Base-by-base conservation (phyloP, 92 coral and sea anemone species). In the Chrysogorgia sp. region DNA sequence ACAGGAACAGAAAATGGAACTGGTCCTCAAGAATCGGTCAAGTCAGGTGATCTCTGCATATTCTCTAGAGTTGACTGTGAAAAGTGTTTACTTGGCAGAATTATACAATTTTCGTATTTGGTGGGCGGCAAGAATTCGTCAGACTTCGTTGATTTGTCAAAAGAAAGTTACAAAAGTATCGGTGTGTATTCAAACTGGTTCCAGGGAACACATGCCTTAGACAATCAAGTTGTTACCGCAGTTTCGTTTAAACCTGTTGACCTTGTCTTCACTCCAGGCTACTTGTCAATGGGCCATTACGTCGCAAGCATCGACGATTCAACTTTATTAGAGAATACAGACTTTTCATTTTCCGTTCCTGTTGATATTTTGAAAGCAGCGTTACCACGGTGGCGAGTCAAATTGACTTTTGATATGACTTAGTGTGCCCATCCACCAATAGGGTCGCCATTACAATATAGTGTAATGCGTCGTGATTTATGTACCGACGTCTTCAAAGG, bases 281-380 rank as follows among this genome's bases (percentile, higher is more conserved):
- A 64, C 71, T 34, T 64, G 1, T 28, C 50, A 64, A 64, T 64
- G 71, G 40, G 9, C 21, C 40, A 63, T 34, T 63, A 63, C 41
- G 34, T 63, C 50, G 50, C 71, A 64, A 64, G 50, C 40, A 64
- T 64, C 71, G 71, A 64, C 28, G 45, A 64, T 64, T 64, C 71
- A 62, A 62, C 23, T 30, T 62, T 28, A 62, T 1, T 30, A 31
- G 41, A 62, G 1, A 62, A 62, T 62, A 1, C 68, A 64, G 50
- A 34, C 24, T 64, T 34, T 23, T 64, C 28, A 34, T 64, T 64
- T 64, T 34, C 24, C 17, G 23, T 64, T 64, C 71, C 71, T 64
- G 71, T 64, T 34, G 28, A n/a, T 1, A 34, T 64, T 64, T 37
- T 64, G 71, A 37, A 64, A 64, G 34, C 71, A 34, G 71, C 50